Evolutionary conservation across 2,888 invertebrate genomes (phyloP).

Genomic region (Drosophila limbata): DNA sequence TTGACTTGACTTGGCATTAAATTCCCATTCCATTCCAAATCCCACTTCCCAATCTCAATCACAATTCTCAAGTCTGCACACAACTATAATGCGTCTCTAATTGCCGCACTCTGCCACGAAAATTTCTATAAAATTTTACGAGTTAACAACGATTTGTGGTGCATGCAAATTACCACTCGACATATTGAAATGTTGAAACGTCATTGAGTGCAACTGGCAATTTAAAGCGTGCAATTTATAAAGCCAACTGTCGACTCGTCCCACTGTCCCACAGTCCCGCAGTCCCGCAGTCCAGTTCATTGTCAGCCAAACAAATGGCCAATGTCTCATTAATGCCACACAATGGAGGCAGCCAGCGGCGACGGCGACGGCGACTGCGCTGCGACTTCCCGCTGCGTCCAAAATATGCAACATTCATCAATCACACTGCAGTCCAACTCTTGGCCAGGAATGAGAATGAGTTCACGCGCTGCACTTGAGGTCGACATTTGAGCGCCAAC

Average conservation of each 20-base stretch:
- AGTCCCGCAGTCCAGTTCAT: slow-evolving; percentile 33
- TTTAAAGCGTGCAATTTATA: slow-evolving; percentile 39
- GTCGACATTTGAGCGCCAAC: slow-evolving; percentile 53
- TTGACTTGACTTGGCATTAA: slow-evolving; percentile 1
- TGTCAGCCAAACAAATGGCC: slow-evolving; percentile 74
- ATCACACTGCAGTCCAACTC: slow-evolving; percentile 71
- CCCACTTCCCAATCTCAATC: slow-evolving; percentile 3
- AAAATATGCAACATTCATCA: slow-evolving; percentile 83
- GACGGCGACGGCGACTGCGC: slow-evolving; percentile 23
- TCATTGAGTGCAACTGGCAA: slow-evolving; percentile 57
- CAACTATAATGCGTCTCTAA: slow-evolving; percentile 64
- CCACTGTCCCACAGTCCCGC: slow-evolving; percentile 3
- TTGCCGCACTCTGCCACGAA: slow-evolving; percentile 57
- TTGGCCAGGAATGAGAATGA: slow-evolving; percentile 65
- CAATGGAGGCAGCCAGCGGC: slow-evolving; percentile 69
- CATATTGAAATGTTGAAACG: slow-evolving; percentile 59
- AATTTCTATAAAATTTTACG: slow-evolving; percentile 61
- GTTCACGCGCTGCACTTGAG: slow-evolving; percentile 78
- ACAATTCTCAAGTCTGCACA: slow-evolving; percentile 26
- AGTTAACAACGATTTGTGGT: slow-evolving; percentile 32
- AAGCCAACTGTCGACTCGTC: slow-evolving; percentile 17
- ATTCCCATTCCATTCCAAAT: slow-evolving; percentile 1
- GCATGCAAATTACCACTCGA: slow-evolving; percentile 54
- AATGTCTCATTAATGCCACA: slow-evolving; percentile 78
- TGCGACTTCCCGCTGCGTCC: slow-evolving; percentile 75